phyloP scores from a whole-genome alignment of 2,888 invertebrate species.

The Cotesia congregata region DNA sequence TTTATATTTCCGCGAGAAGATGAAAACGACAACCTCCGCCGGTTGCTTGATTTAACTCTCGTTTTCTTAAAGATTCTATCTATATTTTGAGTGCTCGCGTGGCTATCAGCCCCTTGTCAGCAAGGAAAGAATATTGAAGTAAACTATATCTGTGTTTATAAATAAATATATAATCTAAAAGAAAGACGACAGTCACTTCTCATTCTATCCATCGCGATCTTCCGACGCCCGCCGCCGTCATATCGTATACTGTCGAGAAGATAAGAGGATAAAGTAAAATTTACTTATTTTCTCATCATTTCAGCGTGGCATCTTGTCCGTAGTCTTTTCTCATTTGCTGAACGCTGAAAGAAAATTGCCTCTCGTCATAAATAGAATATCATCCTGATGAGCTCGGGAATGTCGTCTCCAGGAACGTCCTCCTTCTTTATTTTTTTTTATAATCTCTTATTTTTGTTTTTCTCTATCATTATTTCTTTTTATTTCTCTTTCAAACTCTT shows the following conservation, averaged over 20 bases:
- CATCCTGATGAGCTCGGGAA: constrained; percentile 64
- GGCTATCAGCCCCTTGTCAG: constrained; percentile 29
- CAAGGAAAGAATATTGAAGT: background rate
- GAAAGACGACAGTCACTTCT: constrained; percentile 6
- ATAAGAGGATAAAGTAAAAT: constrained; percentile 63
- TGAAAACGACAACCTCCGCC: constrained; percentile 45
- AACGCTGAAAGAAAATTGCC: constrained; percentile 67
- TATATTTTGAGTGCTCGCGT: constrained; percentile 44
- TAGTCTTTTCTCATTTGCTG: constrained; percentile 63
- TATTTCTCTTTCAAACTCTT: constrained; percentile 12
- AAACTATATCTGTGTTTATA: background rate
- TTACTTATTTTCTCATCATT: constrained; percentile 69
- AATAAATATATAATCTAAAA: background rate
- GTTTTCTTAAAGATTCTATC: constrained; percentile 27
- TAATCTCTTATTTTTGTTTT: constrained; percentile 11
- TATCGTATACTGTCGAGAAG: constrained; percentile 33
- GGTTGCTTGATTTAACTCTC: constrained; percentile 44
- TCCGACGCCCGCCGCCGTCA: constrained; percentile 24
- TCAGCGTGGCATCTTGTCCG: constrained; percentile 66
- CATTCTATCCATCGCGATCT: constrained; percentile 40
- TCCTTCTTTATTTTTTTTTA: constrained; percentile 24
- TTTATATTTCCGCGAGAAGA: constrained; percentile 68
- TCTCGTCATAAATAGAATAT: constrained; percentile 66
- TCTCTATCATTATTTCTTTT: constrained; percentile 11
- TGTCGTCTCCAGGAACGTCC: constrained; percentile 44